Evolutionary conservation across 2,888 invertebrate genomes (phyloP), one percentile per base, ranked within the genome.

Genomic region (Magallana nippona): DNA sequence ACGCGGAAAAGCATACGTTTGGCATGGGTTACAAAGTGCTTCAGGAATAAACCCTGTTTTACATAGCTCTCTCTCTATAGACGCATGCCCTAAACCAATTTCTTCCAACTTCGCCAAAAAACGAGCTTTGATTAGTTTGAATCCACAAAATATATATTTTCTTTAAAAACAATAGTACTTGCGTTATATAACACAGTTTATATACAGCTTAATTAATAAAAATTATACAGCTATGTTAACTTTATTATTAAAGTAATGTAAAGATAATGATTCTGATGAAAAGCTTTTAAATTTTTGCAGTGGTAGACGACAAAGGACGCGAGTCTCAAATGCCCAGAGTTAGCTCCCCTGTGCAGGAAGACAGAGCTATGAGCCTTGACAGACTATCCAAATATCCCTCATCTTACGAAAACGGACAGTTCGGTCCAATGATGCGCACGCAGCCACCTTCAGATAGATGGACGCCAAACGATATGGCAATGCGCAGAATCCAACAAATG

Each of bases 301-400:
- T 15, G 15, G 71, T 71, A 27, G 71, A 71, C 27, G 71, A 71
- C 13, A 27, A 32, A 71, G 71, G 71, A 2, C 32, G 71, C 15
- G 71, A 71, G 71, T 71, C 71, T 13, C 19, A 71, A 15, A 81
- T 81, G 81, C 81, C 62, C 44, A 55, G 27, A 22, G 19, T 71
- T 22, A 71, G 17, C 27, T 22, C 78, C n/a, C 44, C 60, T 19
- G 58, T 44, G 15, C 44, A 55, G 19, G 77, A 80, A 58, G 44
- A 22, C 0, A 22, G 55, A 32, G 79, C 56, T 27, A 85, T 63
- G 60, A 19, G 83, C 55, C 82, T 86, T 1, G 83, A 86, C 56
- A 79, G 82, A 32, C 57, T 86, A 10, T 55, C 78, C 44, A 82
- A 83, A 62, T 86, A 86, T 63, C 85, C 85, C 17, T 77, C 85